Percentiles rank a stretch among this genome's conserved stretches.
These are phyloP conservation scores for Cardiocondyla obscurior DNA, from an alignment of 1,140 invertebrate species.

Conservation along the genomic window DNA sequence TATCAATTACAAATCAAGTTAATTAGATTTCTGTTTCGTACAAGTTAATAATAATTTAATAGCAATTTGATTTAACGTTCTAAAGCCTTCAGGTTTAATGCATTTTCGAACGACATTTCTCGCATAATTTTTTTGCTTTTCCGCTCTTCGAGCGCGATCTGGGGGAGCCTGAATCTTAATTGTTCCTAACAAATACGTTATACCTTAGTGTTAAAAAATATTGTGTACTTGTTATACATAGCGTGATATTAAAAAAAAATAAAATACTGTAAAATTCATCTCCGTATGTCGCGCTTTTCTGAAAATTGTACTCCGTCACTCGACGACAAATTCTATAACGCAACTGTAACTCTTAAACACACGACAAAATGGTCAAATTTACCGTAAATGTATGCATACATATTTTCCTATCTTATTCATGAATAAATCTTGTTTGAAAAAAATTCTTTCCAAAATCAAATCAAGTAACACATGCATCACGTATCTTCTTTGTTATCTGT, in stretches of 20 bases:
- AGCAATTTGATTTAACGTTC: too few species aligned
- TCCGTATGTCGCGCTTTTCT: background rate
- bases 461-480: background rate
- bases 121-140: constrained; percentile 18
- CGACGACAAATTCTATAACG: background rate
- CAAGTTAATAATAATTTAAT: background rate
- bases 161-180: constrained; percentile 28
- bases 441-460: background rate
- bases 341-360: background rate
- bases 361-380: constrained; percentile 2
- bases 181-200: constrained; percentile 36
- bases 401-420: constrained; percentile 48
- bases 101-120: background rate
- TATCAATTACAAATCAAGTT: background rate
- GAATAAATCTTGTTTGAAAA: constrained; percentile 61
- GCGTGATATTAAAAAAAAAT: background rate
- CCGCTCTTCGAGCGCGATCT: background rate
- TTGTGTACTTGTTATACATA: background rate
- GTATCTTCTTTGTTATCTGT: background rate
- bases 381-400: constrained; percentile 41
- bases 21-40: background rate
- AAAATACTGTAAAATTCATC: background rate
- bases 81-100: background rate
- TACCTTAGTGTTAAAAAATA: background rate
- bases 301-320: background rate